These are phyloP conservation scores for Drosophila engyochracea DNA, from an alignment of 2,888 invertebrate species.

Conservation along the genomic window DNA sequence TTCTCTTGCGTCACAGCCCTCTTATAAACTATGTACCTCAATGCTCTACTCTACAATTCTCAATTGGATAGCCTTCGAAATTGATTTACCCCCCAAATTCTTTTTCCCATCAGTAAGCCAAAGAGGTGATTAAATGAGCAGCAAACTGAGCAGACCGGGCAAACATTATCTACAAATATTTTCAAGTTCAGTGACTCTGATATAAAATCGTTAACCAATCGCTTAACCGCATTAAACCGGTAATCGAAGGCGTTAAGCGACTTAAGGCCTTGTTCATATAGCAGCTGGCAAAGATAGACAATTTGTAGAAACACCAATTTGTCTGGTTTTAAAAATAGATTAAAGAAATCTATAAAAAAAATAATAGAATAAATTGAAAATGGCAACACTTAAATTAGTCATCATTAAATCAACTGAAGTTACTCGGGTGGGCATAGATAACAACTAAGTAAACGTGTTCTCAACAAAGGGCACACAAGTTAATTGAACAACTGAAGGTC, in stretches of 20 bases:
- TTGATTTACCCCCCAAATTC: constrained; percentile 31
- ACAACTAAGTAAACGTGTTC: not conserved
- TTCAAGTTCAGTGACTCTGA: constrained; percentile 64
- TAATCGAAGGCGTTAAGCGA: constrained; percentile 43
- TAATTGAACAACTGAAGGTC: not conserved
- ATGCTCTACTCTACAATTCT: constrained; percentile 1
- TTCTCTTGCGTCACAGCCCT: constrained; percentile 18
- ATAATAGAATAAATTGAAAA: not conserved
- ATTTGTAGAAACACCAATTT: not conserved
- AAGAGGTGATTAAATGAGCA: constrained; percentile 23
- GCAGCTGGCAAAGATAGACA: not conserved
- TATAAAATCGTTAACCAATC: constrained; percentile 29
- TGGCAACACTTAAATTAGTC: not conserved
- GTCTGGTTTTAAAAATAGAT: not conserved
- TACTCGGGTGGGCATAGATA: not conserved
- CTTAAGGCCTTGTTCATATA: constrained; percentile 16
- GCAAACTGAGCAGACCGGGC: constrained; percentile 6
- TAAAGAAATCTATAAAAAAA: not conserved
- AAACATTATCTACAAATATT: constrained; percentile 24
- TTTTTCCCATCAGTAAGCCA: not conserved
- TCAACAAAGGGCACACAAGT: not conserved
- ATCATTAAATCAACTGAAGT: not conserved
- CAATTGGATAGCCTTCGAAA: constrained; percentile 9
- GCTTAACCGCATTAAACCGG: constrained; percentile 41
- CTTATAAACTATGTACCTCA: not conserved